Evolutionary conservation across 2,113 vertebrate species (phyloP), one percentile per base, ranked within the genome.

Genomic region (Gallinago jamesoni): DNA sequence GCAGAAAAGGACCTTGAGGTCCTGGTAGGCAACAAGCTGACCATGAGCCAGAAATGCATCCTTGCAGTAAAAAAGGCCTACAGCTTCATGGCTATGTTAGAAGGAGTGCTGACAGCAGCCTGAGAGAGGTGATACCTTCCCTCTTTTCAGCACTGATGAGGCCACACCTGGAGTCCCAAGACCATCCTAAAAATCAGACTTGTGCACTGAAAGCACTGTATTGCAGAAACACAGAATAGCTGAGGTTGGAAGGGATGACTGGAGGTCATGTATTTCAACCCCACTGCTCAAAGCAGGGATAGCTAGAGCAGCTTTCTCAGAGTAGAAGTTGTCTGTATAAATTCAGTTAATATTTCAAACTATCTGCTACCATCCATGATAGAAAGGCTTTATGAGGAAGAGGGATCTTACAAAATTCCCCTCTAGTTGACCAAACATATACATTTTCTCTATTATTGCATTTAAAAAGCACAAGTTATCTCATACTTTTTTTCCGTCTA

Each of bases 61-160:
- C 21, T 27, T 41, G 21, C 33, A 70, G 47, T 5, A 74, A 57
- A 55, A 52, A 57, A 30, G 3, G 1, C 7, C 22, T 48, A 56
- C 3, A 43, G 3, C 3, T 6, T 23, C 18, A 33, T 21, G 7
- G 3, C 1, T 57, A 18, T 57, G 24, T 39, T 45, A 74, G 23
- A 9, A 59, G 15, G 14, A 37, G 2, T 25, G 14, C 1, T 57
- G 18, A 3, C 52, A 67, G 30, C 16, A 78, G 70, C 57, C 5
- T 22, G 12, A 69, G 52, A 33, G 5, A 60, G 3, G 19, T n/a
- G 22, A 78, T 66, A 9, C 28, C n/a, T 69, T 6, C 25, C 5
- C 6, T 53, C 8, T 67, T 10, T 27, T 62, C 66, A 33, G 18
- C 0, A 0, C 2, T 43, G 17, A 4, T 35, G 11, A 48, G 23